Conservation (phyloP, 1,140 invertebrate species). For the Watersipora subatra region DNA sequence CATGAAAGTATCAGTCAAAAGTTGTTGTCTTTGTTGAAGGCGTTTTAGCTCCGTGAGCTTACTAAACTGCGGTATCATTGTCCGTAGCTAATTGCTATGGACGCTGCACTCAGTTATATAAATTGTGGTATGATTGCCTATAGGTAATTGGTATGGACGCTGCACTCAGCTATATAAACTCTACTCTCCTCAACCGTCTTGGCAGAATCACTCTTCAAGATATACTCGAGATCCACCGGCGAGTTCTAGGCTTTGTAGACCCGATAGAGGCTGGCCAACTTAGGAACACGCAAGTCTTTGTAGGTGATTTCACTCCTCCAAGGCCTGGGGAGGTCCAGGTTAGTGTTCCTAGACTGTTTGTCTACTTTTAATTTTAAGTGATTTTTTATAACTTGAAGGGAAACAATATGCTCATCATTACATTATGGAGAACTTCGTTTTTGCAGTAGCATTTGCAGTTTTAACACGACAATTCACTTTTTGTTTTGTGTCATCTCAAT, state of each 20-base stretch:
- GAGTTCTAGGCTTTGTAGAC: conserved; percentile 81
- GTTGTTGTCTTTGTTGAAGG: too few relatives aligned
- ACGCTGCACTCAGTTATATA: conserved; percentile 86
- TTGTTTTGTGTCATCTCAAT: too few relatives aligned
- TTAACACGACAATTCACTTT: too few relatives aligned
- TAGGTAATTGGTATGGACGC: conserved; percentile 55
- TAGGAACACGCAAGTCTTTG: conserved; percentile 56
- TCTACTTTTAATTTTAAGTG: neutral
- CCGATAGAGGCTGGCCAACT: conserved; percentile 43
- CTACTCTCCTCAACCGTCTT: conserved; percentile 56
- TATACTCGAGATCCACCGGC: conserved; percentile 78
- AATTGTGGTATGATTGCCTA: too few relatives aligned
- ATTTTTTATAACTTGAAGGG: too few relatives aligned
- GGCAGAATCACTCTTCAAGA: conserved; percentile 64
- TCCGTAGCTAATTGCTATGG: conserved; percentile 48
- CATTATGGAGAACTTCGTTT: too few relatives aligned
- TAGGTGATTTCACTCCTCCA: conserved; percentile 79
- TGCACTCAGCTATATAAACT: conserved; percentile 88
- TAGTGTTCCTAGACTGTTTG: neutral
- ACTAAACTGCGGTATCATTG: too few relatives aligned
- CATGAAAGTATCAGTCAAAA: too few relatives aligned
- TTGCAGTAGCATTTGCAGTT: too few relatives aligned
- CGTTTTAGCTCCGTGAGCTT: too few relatives aligned
- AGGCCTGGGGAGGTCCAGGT: conserved; percentile 58
- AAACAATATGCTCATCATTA: too few relatives aligned